Conservation (phyloP, 2,113 vertebrate species). For the Thalassarche chlororhynchos region DNA sequence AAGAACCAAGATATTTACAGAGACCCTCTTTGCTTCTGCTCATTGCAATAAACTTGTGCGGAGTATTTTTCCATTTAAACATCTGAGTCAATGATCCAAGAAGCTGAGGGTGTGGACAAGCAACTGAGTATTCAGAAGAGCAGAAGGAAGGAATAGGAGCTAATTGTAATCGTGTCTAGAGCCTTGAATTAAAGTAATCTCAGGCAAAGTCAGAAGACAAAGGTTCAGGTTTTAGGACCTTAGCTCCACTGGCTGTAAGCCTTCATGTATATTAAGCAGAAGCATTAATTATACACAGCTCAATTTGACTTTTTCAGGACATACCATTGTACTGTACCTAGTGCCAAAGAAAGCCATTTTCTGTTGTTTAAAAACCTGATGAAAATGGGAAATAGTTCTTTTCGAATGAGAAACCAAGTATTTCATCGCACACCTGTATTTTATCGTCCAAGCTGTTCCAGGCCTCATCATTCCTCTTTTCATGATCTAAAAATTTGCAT, state of each 20-base stretch:
- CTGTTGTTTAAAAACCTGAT: not conserved
- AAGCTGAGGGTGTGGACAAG: not conserved
- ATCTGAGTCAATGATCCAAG: slow-evolving; percentile 28
- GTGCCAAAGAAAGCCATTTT: not conserved
- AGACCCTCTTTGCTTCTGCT: slow-evolving; percentile 28
- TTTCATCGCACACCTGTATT: not conserved
- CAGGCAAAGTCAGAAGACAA: not conserved
- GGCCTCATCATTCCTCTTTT: not conserved
- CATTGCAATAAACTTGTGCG: not conserved
- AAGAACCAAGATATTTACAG: slow-evolving; percentile 55
- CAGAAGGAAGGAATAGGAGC: not conserved
- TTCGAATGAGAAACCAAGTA: not conserved
- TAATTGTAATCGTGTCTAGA: not conserved
- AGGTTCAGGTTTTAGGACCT: not conserved
- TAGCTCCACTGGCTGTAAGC: not conserved
- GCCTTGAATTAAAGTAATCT: not conserved
- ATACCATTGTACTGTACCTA: not conserved
- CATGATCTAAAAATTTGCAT: not conserved
- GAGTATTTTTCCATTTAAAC: slow-evolving; percentile 72
- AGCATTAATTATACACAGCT: not conserved
- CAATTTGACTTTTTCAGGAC: not conserved
- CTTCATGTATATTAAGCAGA: not conserved
- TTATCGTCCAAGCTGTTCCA: not conserved
- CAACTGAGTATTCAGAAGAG: not conserved
- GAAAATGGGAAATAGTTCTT: not conserved